Percentiles rank a stretch among this genome's conserved stretches.
phyloP scores from a whole-genome alignment of 2,888 invertebrate genomes.

The Conops quadrifasciatus region DNA sequence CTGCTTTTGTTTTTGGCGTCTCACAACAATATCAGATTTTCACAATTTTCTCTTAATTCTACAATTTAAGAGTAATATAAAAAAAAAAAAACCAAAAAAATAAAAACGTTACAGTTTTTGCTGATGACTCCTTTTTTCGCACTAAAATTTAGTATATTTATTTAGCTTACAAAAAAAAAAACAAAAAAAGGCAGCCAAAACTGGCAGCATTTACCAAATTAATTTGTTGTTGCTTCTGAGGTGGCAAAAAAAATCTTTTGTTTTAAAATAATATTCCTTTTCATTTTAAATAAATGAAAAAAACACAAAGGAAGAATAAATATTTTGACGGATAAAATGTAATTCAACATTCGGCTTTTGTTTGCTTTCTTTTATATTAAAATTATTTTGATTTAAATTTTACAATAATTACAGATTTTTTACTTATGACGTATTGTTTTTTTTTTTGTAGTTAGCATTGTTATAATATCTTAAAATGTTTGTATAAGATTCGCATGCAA shows the following conservation, averaged over 20 bases:
- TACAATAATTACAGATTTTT: slow-evolving; percentile 18
- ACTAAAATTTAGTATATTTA: too few species aligned
- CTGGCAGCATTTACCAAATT: too few species aligned
- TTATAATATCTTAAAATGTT: not conserved
- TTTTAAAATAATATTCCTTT: too few species aligned
- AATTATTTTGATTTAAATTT: not conserved
- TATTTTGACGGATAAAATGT: slow-evolving; percentile 27
- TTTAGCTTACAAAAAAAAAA: too few species aligned
- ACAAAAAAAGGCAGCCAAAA: too few species aligned
- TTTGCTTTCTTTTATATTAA: slow-evolving; percentile 27
- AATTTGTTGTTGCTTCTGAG: too few species aligned
- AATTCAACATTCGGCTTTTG: too few species aligned
- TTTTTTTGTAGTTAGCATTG: slow-evolving; percentile 11
- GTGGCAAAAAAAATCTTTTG: too few species aligned
- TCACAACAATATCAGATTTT: slow-evolving; percentile 31
- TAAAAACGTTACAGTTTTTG: not conserved
- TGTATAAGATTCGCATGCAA: not conserved
- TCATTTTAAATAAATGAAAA: too few species aligned
- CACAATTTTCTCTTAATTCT: too few species aligned
- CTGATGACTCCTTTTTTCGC: too few species aligned
- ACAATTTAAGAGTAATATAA: too few species aligned
- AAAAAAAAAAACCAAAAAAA: not conserved
- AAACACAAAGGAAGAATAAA: slow-evolving; percentile 14
- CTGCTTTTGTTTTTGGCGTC: slow-evolving; percentile 16
- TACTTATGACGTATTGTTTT: slow-evolving; percentile 38